phyloP scores from a whole-genome alignment of 2,797 vertebrate species.

The Tachyglossus aculeatus region DNA sequence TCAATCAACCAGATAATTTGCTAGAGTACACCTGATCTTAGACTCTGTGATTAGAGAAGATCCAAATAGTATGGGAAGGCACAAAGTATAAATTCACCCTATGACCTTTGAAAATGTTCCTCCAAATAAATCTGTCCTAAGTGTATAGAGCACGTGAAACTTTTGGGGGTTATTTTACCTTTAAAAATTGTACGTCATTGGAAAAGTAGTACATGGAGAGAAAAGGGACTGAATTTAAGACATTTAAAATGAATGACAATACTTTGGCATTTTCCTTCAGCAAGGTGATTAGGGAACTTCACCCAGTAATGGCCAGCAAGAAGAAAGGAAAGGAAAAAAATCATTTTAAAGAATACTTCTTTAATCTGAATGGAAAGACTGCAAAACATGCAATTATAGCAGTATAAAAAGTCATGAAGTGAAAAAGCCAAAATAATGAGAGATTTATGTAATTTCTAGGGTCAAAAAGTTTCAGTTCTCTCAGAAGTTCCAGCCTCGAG shows the following conservation, averaged over 20 bases:
- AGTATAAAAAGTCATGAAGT: background rate
- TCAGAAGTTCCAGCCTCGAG: slow-evolving; percentile 25
- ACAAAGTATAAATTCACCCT: background rate
- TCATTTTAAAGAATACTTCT: background rate
- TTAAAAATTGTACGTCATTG: background rate
- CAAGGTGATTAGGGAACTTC: background rate
- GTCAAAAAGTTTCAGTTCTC: slow-evolving; percentile 18
- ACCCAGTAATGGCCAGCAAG: background rate
- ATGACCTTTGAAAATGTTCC: background rate
- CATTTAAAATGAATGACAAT: slow-evolving; percentile 17
- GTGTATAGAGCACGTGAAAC: background rate
- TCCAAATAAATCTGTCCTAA: background rate
- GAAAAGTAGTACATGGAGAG: background rate
- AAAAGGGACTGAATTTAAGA: background rate
- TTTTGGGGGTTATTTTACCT: background rate
- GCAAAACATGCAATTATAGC: background rate
- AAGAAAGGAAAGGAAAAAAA: background rate
- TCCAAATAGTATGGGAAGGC: no score
- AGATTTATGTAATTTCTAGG: slow-evolving; percentile 16
- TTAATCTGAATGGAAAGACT: background rate
- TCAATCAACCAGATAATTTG: no score
- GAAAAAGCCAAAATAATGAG: slow-evolving; percentile 34
- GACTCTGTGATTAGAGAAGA: no score
- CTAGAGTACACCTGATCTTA: no score
- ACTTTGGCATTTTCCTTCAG: background rate